Conservation (phyloP, 2,888 invertebrate genomes). For the Tanytarsus gracilentus region DNA sequence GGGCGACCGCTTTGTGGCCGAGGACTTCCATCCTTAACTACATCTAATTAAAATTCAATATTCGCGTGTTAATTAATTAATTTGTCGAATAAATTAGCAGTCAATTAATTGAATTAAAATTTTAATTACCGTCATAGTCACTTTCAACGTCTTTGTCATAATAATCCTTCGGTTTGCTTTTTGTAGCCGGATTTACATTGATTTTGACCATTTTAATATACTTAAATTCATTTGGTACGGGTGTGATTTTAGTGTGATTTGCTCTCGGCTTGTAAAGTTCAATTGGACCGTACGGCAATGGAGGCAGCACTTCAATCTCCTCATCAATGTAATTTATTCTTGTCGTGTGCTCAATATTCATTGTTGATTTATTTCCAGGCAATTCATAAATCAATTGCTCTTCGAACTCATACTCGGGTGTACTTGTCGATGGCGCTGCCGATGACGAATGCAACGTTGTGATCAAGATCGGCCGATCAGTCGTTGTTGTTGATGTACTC, state of each 20-base stretch:
- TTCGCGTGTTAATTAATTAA: background rate
- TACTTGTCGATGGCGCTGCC: background rate
- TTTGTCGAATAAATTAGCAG: no score
- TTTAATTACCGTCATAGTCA: constrained; percentile 33
- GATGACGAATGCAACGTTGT: no score
- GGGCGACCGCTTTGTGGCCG: constrained; percentile 49
- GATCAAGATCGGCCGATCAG: no score
- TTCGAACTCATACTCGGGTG: background rate
- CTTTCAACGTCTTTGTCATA: constrained; percentile 37
- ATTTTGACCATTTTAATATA: background rate
- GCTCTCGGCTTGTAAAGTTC: constrained; percentile 33
- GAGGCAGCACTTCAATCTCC: background rate
- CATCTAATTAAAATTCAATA: constrained; percentile 5
- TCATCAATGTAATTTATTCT: background rate
- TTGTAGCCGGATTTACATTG: background rate
- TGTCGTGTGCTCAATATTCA: background rate
- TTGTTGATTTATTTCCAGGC: background rate
- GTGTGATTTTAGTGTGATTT: background rate
- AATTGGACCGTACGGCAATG: constrained; percentile 26
- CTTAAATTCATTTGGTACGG: background rate
- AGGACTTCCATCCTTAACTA: constrained; percentile 50
- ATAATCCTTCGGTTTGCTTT: constrained; percentile 36
- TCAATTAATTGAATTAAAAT: constrained; percentile 8
- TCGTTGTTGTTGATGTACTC: constrained; percentile 1
- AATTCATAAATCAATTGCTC: constrained; percentile 1